These are phyloP conservation scores for Drosophila truncata DNA, from an alignment of 1,140 invertebrate species.

Conservation along the genomic window DNA sequence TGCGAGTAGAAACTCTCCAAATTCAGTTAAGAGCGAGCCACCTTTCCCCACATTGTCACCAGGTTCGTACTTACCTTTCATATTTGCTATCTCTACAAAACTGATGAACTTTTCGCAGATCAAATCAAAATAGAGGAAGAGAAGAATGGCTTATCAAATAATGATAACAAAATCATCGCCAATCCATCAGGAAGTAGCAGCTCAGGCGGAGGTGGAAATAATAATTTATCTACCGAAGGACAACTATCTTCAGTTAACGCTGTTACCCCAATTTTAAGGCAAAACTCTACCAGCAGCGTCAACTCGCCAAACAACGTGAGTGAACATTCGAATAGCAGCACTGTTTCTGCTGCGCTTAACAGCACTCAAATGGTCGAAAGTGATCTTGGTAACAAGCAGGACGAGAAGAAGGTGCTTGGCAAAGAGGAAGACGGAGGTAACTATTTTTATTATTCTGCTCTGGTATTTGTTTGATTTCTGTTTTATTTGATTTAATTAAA, in stretches of 20 bases:
- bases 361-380: conserved; percentile 32
- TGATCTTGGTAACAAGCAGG: conserved; percentile 42
- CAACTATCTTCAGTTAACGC: conserved; percentile 19
- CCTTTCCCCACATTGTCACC: conserved; percentile 47
- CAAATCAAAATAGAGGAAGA: conserved; percentile 56
- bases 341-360: conserved; percentile 27
- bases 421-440: conserved; percentile 73
- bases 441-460: background rate
- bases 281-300: conserved; percentile 42
- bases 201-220: conserved; percentile 13
- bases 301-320: conserved; percentile 50
- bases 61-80: conserved; percentile 31
- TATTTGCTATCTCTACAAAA: background rate
- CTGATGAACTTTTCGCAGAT: conserved; percentile 14
- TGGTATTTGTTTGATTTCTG: background rate
- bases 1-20: conserved; percentile 29
- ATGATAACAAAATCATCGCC: conserved; percentile 21
- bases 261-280: conserved; percentile 25
- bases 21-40: conserved; percentile 51
- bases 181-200: conserved; percentile 19
- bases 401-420: conserved; percentile 50
- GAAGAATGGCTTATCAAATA: conserved; percentile 25
- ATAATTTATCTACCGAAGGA: conserved; percentile 14
- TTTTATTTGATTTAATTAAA: background rate
- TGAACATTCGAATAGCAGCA: conserved; percentile 63